phyloP scores from a whole-genome alignment of 2,113 vertebrate genomes.

The Cyanoliseus patagonus region DNA sequence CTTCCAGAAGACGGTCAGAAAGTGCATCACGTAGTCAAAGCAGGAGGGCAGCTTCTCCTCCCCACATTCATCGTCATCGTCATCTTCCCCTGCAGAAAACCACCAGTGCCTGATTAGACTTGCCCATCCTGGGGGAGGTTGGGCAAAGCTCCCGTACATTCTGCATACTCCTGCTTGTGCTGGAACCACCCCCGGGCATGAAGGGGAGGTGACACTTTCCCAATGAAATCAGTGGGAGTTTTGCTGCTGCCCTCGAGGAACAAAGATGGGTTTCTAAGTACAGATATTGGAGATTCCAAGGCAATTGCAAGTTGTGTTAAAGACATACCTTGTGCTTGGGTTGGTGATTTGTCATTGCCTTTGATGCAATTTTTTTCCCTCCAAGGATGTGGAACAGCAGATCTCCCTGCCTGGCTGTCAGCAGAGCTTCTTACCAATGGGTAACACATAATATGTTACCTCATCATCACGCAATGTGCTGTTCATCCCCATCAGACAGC shows the following conservation, averaged over 20 bases:
- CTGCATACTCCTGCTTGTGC: neutral
- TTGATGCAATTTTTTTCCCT: neutral
- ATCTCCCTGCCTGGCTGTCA: neutral
- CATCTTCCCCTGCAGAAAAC: constrained; percentile 79
- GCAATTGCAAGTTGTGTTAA: neutral
- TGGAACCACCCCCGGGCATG: neutral
- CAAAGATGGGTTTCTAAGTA: neutral
- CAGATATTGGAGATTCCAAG: accelerated
- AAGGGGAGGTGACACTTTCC: neutral
- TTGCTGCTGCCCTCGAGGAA: neutral
- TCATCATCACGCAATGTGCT: neutral
- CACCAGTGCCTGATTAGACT: neutral
- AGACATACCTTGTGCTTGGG: neutral
- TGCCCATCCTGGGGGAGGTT: accelerated
- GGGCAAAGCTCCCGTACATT: neutral
- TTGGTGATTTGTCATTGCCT: neutral
- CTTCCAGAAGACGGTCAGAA: constrained; percentile 98
- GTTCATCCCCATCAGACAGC: neutral
- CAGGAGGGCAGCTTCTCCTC: constrained; percentile 91
- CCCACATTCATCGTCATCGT: constrained; percentile 87
- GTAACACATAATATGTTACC: neutral
- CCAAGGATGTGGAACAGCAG: neutral
- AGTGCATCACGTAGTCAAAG: constrained; percentile 96
- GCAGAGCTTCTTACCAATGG: neutral
- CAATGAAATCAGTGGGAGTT: neutral